Percentiles rank a stretch among this genome's conserved stretches.
Conservation (phyloP, 2,888 invertebrate species). For the Netelia virgata region DNA sequence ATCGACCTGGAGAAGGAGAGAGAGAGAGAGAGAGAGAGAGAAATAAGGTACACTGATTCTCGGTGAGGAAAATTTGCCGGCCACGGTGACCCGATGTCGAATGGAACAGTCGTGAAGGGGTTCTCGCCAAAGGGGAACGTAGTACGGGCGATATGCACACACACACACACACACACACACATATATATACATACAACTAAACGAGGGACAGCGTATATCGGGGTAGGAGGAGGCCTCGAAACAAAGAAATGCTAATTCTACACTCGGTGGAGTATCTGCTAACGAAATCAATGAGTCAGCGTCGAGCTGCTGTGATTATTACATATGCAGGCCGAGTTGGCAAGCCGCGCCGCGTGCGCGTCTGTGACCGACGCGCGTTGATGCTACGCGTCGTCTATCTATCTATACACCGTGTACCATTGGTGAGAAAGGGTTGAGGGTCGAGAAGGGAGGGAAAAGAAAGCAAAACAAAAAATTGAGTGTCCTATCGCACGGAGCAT, state of each 20-base stretch:
- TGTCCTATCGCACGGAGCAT: conserved; percentile 8
- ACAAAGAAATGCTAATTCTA: conserved; percentile 75
- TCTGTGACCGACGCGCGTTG: conserved; percentile 48
- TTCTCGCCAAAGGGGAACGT: conserved; percentile 32
- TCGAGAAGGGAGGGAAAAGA: not conserved
- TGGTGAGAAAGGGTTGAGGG: not conserved
- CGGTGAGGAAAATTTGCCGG: conserved; percentile 55
- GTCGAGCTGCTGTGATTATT: conserved; percentile 73
- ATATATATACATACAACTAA: not conserved
- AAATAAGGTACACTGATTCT: conserved; percentile 17
- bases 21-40: conserved; percentile 41
- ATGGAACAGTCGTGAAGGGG: conserved; percentile 44
- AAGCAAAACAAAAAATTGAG: conserved; percentile 19
- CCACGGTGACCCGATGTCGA: conserved; percentile 32
- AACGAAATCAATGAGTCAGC: conserved; percentile 79
- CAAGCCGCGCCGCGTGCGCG: conserved; percentile 60
- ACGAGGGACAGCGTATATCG: conserved; percentile 9
- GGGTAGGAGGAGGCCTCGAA: conserved; percentile 50
- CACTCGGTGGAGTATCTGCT: conserved; percentile 72
- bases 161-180: not conserved
- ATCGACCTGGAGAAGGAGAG: conserved; percentile 11
- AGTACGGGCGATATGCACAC: not conserved
- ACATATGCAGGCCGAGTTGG: conserved; percentile 73
- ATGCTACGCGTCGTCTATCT: conserved; percentile 17
- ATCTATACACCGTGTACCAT: conserved; percentile 25